These are phyloP conservation scores for Zophobas atratus DNA, from an alignment of 1,140 invertebrate species.

Conservation along the genomic window DNA sequence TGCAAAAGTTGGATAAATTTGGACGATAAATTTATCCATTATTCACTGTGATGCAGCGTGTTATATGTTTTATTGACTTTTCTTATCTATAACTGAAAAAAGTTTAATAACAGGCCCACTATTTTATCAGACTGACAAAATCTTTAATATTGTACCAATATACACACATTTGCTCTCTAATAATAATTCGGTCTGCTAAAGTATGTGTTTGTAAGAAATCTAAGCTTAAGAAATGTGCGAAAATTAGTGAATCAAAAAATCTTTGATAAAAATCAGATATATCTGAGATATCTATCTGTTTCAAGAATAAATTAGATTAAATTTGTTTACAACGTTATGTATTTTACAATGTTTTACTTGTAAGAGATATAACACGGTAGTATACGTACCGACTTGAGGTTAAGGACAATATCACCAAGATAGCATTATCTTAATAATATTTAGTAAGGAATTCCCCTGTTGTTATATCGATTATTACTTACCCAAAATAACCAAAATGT, in stretches of 20 bases:
- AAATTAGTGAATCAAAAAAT: background rate
- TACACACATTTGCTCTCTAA: too few relatives aligned
- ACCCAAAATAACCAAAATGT: background rate
- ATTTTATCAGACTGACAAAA: background rate
- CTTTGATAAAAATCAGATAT: constrained; percentile 28
- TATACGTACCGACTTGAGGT: constrained; percentile 42
- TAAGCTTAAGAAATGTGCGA: too few relatives aligned
- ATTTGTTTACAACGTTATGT: constrained; percentile 36
- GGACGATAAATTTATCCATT: background rate
- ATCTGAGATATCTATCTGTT: constrained; percentile 16
- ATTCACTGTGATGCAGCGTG: background rate
- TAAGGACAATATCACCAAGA: constrained; percentile 51
- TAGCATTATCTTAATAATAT: constrained; percentile 62
- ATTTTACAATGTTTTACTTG: constrained; percentile 52
- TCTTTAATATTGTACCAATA: background rate
- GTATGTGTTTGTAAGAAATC: background rate
- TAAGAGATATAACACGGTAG: constrained; percentile 18
- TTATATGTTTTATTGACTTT: constrained; percentile 10
- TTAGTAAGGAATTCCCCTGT: constrained; percentile 61
- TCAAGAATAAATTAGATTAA: constrained; percentile 30
- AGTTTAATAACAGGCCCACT: background rate
- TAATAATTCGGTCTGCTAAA: too few relatives aligned
- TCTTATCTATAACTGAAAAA: constrained; percentile 10
- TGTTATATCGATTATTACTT: background rate
- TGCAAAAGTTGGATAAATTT: background rate